Conservation (phyloP, 2,888 invertebrate genomes). For the Spodoptera littoralis region DNA sequence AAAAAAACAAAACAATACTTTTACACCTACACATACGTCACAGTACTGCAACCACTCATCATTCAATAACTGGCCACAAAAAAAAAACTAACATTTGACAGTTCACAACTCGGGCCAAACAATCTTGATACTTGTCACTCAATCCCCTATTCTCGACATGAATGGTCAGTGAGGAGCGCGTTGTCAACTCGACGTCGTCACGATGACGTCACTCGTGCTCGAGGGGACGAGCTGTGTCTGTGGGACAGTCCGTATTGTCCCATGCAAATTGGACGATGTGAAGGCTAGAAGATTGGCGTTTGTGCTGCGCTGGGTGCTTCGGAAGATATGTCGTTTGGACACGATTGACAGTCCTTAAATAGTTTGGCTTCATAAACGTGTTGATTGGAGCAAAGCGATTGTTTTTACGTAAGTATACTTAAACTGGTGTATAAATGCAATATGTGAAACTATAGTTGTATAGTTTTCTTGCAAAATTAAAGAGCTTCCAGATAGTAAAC, state of each 20-base stretch:
- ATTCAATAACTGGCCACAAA: slow-evolving; percentile 3
- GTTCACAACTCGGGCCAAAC: slow-evolving; percentile 17
- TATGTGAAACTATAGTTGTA: too few relatives aligned
- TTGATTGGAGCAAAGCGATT: too few relatives aligned
- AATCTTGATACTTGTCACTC: slow-evolving; percentile 52
- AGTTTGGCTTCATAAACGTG: too few relatives aligned
- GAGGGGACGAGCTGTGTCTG: slow-evolving; percentile 42
- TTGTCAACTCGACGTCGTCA: slow-evolving; percentile 42
- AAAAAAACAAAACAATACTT: too few relatives aligned
- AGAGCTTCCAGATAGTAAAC: too few relatives aligned
- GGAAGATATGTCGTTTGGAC: slow-evolving; percentile 5
- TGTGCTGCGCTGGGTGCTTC: slow-evolving; percentile 21
- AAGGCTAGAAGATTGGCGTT: slow-evolving; percentile 34
- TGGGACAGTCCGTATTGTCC: slow-evolving; percentile 41
- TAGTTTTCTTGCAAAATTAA: too few relatives aligned
- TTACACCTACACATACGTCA: too few relatives aligned
- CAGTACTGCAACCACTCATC: neutral
- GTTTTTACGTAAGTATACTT: too few relatives aligned
- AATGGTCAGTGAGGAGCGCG: slow-evolving; percentile 6
- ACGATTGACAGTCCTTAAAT: neutral
- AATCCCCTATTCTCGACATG: slow-evolving; percentile 25
- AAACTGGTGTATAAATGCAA: too few relatives aligned
- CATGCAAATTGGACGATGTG: slow-evolving; percentile 41
- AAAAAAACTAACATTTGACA: slow-evolving; percentile 32
- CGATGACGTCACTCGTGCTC: slow-evolving; percentile 45